Percentiles rank a stretch among this genome's conserved stretches.
Conservation (phyloP, 1,140 invertebrate species). For the Aphis craccivora region DNA sequence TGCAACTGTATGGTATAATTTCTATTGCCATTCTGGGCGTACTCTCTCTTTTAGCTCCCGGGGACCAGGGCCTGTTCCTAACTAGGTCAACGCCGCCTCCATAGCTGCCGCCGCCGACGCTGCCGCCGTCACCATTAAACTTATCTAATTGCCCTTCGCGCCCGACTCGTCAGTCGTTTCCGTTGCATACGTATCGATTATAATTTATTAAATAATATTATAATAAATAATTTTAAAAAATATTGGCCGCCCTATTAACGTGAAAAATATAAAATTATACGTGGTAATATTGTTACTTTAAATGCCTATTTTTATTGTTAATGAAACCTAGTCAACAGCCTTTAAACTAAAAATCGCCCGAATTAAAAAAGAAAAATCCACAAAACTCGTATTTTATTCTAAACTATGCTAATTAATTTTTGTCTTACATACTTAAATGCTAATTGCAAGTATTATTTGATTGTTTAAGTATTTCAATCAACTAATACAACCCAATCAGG, state of each 20-base stretch:
- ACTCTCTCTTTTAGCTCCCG: conserved; percentile 49
- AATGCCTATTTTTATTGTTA: neutral
- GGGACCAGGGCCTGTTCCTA: conserved; percentile 31
- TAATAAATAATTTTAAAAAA: conserved; percentile 24
- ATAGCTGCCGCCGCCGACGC: neutral
- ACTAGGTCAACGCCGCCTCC: conserved; percentile 48
- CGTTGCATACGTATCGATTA: conserved; percentile 48
- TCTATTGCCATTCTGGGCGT: conserved; percentile 20
- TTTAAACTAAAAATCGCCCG: too few relatives aligned
- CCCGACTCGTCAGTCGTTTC: conserved; percentile 30
- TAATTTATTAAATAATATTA: neutral
- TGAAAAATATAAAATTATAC: neutral
- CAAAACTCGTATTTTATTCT: neutral
- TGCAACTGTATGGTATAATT: neutral
- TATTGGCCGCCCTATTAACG: neutral
- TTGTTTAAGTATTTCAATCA: neutral
- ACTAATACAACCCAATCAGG: neutral
- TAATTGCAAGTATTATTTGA: too few relatives aligned
- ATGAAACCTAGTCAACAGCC: too few relatives aligned
- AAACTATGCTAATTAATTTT: neutral
- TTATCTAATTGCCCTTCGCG: conserved; percentile 49
- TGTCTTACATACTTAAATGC: neutral
- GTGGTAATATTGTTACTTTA: neutral
- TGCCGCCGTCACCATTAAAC: neutral
- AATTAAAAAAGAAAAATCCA: too few relatives aligned